These are phyloP conservation scores for Hipposideros larvatus DNA, from an alignment of 2,797 vertebrate genomes.

Conservation along the genomic window DNA sequence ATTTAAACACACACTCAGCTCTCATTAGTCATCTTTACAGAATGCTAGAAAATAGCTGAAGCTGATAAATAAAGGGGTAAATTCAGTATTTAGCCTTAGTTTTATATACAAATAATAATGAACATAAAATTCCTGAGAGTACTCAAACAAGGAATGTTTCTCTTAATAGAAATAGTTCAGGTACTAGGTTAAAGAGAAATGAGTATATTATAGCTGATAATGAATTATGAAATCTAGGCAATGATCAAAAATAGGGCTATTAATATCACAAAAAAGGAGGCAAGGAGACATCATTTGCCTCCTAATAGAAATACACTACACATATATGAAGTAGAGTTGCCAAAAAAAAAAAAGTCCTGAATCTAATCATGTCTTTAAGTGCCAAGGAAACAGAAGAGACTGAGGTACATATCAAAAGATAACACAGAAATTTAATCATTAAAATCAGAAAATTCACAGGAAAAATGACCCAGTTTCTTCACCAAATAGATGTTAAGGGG, in stretches of 20 bases:
- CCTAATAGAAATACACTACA: not conserved
- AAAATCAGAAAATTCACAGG: constrained; percentile 60
- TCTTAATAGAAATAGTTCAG: constrained; percentile 59
- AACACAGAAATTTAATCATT: constrained; percentile 57
- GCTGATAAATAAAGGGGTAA: constrained; percentile 11
- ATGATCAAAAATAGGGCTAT: constrained; percentile 33
- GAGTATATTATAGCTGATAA: not conserved
- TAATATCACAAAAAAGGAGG: constrained; percentile 38
- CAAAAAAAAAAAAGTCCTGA: not conserved
- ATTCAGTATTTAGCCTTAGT: not conserved
- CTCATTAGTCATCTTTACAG: not conserved
- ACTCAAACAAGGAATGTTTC: constrained; percentile 62
- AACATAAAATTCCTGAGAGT: constrained; percentile 40
- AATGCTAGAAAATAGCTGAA: constrained; percentile 43
- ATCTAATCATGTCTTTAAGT: not conserved
- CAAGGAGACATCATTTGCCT: not conserved
- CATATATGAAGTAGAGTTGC: constrained; percentile 1
- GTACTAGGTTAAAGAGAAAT: constrained; percentile 51
- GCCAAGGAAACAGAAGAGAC: constrained; percentile 45
- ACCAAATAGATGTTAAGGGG: constrained; percentile 19
- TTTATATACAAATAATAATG: constrained; percentile 60
- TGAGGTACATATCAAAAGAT: constrained; percentile 29
- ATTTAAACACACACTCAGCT: not conserved
- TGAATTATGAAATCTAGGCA: constrained; percentile 46
- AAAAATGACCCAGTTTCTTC: constrained; percentile 68